Evolutionary conservation across 2,888 invertebrate species (phyloP), one percentile per base, ranked within the genome.

Genomic region (Idaea aversata): DNA sequence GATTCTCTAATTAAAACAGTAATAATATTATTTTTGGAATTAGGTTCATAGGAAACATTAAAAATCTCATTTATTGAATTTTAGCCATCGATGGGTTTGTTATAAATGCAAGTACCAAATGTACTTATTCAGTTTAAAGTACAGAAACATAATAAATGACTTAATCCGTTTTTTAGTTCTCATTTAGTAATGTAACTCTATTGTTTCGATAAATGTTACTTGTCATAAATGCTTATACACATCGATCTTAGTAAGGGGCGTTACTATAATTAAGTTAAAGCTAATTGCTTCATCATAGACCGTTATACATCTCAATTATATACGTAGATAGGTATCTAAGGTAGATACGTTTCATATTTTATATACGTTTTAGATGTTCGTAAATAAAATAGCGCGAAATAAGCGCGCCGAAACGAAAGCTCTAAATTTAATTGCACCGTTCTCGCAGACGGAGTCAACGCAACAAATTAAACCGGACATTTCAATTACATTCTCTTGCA

Each of bases 401-500:
- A 81, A 61, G 34, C 61, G 58, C 57, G 67, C 36, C 66, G 70
- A 67, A 67, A 65, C 61, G 66, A 68, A 67, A 70, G 47, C 47
- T 47, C 47, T 70, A 70, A 81, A 83, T 82, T 84, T 83, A 82
- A 82, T 80, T 77, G 75, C 74, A 74, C 74, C 70, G 72, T 62
- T 67, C 57, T 66, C 63, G 61, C 63, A 69, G 66, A 74, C 75
- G 74, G 73, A 76, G 77, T 82, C 83, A 86, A 83, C 84, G 82
- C 79, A 84, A 87, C 88, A 88, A 91, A 89, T 88, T 86, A 87
- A 87, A 78, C 83, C 81, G 80, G 87, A 90, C 88, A 79, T 90
- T 91, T 90, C 91, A 91, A 92, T 92, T 89, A 91, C 90, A 88
- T 88, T 91, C 89, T 86, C 88, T 86, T 86, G 83, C 83, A 86